phyloP scores from a whole-genome alignment of 2,113 vertebrate species.

The Podiceps cristatus region DNA sequence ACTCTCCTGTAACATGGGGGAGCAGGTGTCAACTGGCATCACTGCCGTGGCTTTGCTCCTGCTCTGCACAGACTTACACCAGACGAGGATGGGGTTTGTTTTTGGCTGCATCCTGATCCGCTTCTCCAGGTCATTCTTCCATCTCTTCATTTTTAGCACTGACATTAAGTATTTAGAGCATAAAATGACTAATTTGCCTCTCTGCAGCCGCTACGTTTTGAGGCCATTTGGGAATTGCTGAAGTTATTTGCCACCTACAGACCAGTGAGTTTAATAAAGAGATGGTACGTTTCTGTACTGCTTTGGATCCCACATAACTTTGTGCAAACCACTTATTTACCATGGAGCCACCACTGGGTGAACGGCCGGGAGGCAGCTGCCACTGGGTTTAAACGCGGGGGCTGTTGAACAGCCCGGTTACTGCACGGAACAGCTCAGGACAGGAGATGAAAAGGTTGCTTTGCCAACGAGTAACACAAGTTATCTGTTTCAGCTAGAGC shows the following conservation, averaged over 20 bases:
- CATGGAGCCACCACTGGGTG: rapidly evolving
- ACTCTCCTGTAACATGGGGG: rapidly evolving
- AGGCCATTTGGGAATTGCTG: neutral
- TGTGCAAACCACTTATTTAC: neutral
- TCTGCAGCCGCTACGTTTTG: neutral
- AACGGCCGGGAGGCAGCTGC: neutral
- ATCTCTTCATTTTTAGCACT: constrained; percentile 51
- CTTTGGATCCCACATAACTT: neutral
- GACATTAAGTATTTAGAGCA: constrained; percentile 26
- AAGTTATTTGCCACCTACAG: constrained; percentile 30
- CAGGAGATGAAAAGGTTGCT: neutral
- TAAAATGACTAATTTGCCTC: constrained; percentile 27
- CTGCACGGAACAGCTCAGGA: neutral
- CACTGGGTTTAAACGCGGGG: rapidly evolving
- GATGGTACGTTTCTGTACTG: neutral
- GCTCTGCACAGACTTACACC: neutral
- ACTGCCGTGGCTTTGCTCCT: neutral
- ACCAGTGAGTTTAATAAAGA: neutral
- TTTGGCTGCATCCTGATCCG: constrained; percentile 19
- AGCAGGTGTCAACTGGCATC: rapidly evolving
- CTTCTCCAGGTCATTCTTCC: constrained; percentile 50
- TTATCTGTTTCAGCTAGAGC: constrained; percentile 39
- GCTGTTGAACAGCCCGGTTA: neutral
- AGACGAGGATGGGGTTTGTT: neutral
- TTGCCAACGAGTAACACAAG: constrained; percentile 7